Conservation (phyloP, 1,140 invertebrate genomes). For the Heliconius congener region DNA sequence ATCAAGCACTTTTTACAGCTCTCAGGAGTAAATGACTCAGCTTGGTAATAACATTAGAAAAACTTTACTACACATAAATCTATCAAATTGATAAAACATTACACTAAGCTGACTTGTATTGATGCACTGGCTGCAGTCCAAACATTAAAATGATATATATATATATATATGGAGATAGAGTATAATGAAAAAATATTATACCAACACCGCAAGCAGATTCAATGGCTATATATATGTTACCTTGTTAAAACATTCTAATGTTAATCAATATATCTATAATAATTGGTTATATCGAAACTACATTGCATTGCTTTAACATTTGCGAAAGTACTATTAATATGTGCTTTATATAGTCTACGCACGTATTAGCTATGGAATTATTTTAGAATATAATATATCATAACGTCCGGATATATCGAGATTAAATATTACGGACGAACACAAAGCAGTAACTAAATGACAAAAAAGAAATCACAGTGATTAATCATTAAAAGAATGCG, state of each 20-base stretch:
- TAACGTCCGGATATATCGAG: slow-evolving; percentile 29
- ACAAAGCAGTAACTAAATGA: slow-evolving; percentile 34
- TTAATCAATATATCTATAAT: slow-evolving; percentile 6
- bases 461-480: slow-evolving; percentile 63
- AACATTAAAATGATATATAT: slow-evolving; percentile 45
- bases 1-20: slow-evolving; percentile 38
- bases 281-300: neutral
- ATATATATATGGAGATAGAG: neutral
- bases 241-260: slow-evolving; percentile 40
- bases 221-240: slow-evolving; percentile 46
- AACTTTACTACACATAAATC: slow-evolving; percentile 22
- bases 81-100: slow-evolving; percentile 31
- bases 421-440: slow-evolving; percentile 37
- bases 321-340: neutral
- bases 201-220: slow-evolving; percentile 42
- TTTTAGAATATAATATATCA: neutral
- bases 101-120: slow-evolving; percentile 33
- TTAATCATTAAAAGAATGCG: slow-evolving; percentile 53
- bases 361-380: neutral
- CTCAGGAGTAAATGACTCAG: slow-evolving; percentile 50
- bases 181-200: slow-evolving; percentile 20
- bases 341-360: neutral
- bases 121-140: slow-evolving; percentile 64
- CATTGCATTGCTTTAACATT: neutral
- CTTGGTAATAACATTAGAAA: slow-evolving; percentile 53